Evolutionary conservation across 2,888 invertebrate genomes (phyloP).

Genomic region (Eristalis tenax): DNA sequence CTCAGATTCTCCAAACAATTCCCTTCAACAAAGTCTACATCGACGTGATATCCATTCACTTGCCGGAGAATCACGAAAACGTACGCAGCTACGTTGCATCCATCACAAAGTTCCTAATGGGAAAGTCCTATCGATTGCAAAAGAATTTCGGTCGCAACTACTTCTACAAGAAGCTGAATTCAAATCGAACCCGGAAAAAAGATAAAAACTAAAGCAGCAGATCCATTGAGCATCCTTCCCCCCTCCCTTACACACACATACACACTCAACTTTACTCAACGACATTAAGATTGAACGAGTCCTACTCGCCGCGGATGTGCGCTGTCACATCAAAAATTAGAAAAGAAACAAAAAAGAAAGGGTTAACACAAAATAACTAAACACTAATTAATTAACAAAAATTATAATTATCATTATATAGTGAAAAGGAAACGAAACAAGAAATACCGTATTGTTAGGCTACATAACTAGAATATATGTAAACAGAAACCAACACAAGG

Average conservation of each 20-base stretch:
- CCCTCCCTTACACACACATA: background rate
- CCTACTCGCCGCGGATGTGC: conserved; percentile 30
- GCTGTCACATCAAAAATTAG: conserved; percentile 22
- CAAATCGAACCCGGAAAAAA: conserved; percentile 80
- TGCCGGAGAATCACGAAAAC: conserved; percentile 79
- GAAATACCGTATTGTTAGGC: conserved; percentile 37
- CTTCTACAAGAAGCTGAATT: conserved; percentile 79
- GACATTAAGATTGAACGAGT: conserved; percentile 12
- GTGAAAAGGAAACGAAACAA: conserved; percentile 39
- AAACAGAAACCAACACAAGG: conserved; percentile 43
- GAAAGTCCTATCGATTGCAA: conserved; percentile 80
- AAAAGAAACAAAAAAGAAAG: background rate
- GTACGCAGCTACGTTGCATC: conserved; percentile 78
- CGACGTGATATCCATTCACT: conserved; percentile 80
- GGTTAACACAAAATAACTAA: conserved; percentile 39
- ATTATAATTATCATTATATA: conserved; percentile 58
- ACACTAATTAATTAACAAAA: conserved; percentile 50
- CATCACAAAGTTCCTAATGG: conserved; percentile 80
- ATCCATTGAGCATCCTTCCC: conserved; percentile 6
- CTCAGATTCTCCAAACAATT: conserved; percentile 80
- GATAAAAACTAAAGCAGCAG: conserved; percentile 72
- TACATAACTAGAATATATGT: conserved; percentile 49
- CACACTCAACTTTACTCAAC: conserved; percentile 17
- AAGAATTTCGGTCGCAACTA: conserved; percentile 80
- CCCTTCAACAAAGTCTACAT: conserved; percentile 81